Evolutionary conservation across 2,888 invertebrate genomes (phyloP), one percentile per base, ranked within the genome.

Genomic region (Hoplodrina blanda): DNA sequence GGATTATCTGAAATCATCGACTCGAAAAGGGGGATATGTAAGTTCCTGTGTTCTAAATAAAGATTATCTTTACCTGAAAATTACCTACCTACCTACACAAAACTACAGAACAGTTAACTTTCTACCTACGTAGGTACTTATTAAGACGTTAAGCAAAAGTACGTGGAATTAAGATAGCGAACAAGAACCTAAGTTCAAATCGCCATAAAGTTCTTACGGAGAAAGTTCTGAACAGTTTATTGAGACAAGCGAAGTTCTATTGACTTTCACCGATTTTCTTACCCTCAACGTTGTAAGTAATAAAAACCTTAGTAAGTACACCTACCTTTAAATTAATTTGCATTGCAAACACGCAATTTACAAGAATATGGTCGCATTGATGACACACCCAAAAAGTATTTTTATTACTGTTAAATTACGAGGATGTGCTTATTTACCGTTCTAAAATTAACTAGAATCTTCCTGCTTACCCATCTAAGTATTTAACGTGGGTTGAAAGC

Each of bases 231-330:
- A 25, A 19, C 69, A 13, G 54, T 74, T 76, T 68, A 61, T 62
- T 77, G 70, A 69, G 57, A 76, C 64, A 76, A 68, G 60, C 44
- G 10, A 71, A 70, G 49, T 80, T 76, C 62, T 68, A 49, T 19
- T 20, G 37, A 77, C 81, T 81, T 81, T 81, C 81, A 81, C 83
- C 62, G 50, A 73, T 73, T 68, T 64, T 62, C 49, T 52, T 52
- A 55, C 46, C 30, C 54, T 62, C 37, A n/a, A 52, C 50, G 13
- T 54, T 50, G 4, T 11, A 54, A 49, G 4, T 11, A 54, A 49
- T 57, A 13, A 56, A 54, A 70, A 11, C 41, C 13, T 13, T 3
- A 33, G 5, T n/a, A 37, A 8, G 37, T 37, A 37, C 37, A 37
- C 8, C 13, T 55, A n/a, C 17, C 15, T 46, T 17, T 4, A 46